These are phyloP conservation scores for Girardinichthys multiradiatus DNA, from an alignment of 2,113 vertebrate genomes.

Conservation along the genomic window DNA sequence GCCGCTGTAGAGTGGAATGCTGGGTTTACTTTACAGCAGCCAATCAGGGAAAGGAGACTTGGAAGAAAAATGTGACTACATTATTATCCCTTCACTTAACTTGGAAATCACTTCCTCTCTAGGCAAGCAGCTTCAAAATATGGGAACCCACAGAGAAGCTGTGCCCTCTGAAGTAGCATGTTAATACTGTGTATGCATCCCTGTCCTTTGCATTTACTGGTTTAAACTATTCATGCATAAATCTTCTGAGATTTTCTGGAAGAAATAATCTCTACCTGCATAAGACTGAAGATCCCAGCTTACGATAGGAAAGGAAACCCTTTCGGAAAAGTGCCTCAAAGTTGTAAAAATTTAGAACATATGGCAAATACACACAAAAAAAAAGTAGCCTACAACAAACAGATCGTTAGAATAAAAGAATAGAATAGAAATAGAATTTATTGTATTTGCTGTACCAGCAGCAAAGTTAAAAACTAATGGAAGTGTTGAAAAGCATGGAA, in stretches of 20 bases:
- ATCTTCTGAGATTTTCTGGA: background rate
- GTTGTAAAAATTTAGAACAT: background rate
- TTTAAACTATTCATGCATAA: background rate
- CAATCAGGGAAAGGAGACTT: constrained; percentile 68
- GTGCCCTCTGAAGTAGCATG: constrained; percentile 67
- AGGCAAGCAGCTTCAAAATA: constrained; percentile 50
- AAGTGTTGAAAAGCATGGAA: too few species aligned
- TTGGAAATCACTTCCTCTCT: constrained; percentile 54
- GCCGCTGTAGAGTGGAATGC: constrained; percentile 56
- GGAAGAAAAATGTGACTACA: constrained; percentile 57
- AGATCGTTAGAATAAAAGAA: too few species aligned
- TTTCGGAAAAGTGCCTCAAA: too few species aligned
- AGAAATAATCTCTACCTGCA: background rate
- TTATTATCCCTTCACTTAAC: constrained; percentile 58
- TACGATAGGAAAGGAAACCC: background rate
- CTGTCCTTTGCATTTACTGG: background rate
- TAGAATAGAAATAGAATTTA: too few species aligned
- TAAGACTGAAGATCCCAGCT: background rate
- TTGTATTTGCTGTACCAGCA: too few species aligned
- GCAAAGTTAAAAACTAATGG: too few species aligned
- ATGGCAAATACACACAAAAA: background rate
- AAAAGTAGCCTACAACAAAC: too few species aligned
- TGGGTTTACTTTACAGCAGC: constrained; percentile 61
- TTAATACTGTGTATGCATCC: constrained; percentile 7
- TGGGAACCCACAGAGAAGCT: constrained; percentile 34